Base-by-base conservation (phyloP, 2,888 invertebrate genomes). In the Tetragonisca angustula region DNA sequence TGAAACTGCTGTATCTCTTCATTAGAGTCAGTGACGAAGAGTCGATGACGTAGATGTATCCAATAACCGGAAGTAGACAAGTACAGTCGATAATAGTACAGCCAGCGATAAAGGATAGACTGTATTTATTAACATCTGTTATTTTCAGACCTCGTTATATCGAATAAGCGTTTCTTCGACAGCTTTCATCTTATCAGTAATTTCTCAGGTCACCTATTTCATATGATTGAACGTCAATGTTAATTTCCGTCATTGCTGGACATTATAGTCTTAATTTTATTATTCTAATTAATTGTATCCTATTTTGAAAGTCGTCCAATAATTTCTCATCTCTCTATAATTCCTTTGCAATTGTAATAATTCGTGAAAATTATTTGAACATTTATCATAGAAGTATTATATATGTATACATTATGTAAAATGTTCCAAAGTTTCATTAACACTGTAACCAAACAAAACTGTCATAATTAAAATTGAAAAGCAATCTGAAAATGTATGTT, bases 51-150 rank as follows among this genome's bases (percentile, higher is more conserved):
- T 32, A 50, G n/a, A 32, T 50, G 11, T 5, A 11, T 36, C 24
- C 24, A 65, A 74, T 65, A 65, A 65, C 65, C 36, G 49, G 49
- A 65, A 24, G 19, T 19, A 54, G 52, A 49, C 65, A 64, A 65
- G 52, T 19, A 54, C 32, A 32, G 43, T 36, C 52, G 52, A 74
- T 74, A 54, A 11, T 65, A 36, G 36, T 32, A 32, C 62, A 32
- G 50, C 62, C 32, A 50, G 27, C n/a, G 64, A 52, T 74, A 65
- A 65, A 74, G 54, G 74, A 65, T 65, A 52, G 36, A 74, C 65
- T n/a, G 9, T 36, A 54, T n/a, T 52, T 65, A 54, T 62, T 65
- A 52, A 1, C n/a, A 17, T 24, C 24, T 24, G 64, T 54, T 65
- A 74, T 74, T 74, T 65, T 74, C 52, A 65, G 19, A 36, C 36